phyloP scores from a whole-genome alignment of 2,797 vertebrate species.

The Fratercula arctica region DNA sequence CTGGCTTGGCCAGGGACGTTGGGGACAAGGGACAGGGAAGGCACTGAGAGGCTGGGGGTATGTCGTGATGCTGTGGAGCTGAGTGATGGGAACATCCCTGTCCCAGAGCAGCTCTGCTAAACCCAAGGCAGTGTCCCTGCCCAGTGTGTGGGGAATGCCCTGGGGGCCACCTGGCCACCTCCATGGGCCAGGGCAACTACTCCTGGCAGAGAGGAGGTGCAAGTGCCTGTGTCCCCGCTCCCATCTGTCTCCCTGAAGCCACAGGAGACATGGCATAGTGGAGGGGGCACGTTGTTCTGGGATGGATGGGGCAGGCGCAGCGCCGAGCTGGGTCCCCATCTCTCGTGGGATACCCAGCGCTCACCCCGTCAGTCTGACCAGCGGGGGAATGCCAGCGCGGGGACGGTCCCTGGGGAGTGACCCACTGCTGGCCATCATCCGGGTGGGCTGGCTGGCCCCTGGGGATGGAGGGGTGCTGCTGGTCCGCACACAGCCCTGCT shows the following conservation, averaged over 20 bases:
- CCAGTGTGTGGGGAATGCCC: accelerated
- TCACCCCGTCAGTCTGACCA: not conserved
- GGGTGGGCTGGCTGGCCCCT: accelerated
- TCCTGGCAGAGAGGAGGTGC: not conserved
- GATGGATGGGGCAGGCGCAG: not conserved
- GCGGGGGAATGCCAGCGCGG: accelerated
- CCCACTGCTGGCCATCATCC: not conserved
- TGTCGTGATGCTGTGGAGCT: not conserved
- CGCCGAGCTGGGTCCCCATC: not conserved
- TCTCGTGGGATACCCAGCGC: accelerated
- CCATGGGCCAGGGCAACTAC: not conserved
- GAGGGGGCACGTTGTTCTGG: accelerated
- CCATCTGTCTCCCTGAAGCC: accelerated
- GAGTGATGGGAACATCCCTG: accelerated
- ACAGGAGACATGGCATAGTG: accelerated
- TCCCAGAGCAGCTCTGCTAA: not conserved
- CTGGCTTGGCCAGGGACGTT: not conserved
- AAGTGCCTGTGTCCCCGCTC: not conserved
- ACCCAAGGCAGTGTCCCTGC: accelerated
- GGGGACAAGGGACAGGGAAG: not conserved
- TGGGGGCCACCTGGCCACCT: not conserved
- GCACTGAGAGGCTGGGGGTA: accelerated
- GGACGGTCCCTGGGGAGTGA: not conserved
- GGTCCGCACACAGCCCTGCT: accelerated
- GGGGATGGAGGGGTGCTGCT: no score